These are phyloP conservation scores for Gastrophysa polygoni DNA, from an alignment of 2,888 invertebrate species.

Conservation along the genomic window DNA sequence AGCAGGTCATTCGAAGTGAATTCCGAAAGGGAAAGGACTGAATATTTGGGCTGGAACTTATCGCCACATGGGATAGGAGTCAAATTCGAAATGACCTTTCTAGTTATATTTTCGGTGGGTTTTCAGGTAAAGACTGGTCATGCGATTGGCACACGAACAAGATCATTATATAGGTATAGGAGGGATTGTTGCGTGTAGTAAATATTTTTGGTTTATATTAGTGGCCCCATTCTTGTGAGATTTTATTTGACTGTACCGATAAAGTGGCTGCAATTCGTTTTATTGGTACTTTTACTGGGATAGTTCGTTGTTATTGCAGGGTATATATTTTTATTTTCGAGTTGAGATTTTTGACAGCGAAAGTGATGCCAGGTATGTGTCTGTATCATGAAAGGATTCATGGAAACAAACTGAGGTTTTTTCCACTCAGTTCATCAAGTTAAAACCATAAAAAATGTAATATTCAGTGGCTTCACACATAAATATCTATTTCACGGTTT, in stretches of 20 bases:
- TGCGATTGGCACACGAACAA: slow-evolving; percentile 11
- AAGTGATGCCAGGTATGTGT: not conserved
- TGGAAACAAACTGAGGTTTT: too few relatives aligned
- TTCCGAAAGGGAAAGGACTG: slow-evolving; percentile 21
- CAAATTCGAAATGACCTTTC: not conserved
- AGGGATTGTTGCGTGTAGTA: not conserved
- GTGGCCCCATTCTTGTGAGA: slow-evolving; percentile 1
- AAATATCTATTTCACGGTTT: too few relatives aligned
- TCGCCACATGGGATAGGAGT: not conserved
- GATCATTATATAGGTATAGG: slow-evolving; percentile 2
- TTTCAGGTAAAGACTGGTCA: slow-evolving; percentile 10
- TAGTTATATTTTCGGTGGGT: not conserved
- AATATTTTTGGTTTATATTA: slow-evolving; percentile 16
- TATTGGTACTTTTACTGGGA: not conserved
- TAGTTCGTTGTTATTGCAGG: not conserved
- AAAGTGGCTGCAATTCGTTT: not conserved
- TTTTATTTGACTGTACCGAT: slow-evolving; percentile 12
- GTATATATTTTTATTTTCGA: not conserved
- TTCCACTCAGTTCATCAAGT: too few relatives aligned
- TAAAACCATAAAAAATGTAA: too few relatives aligned
- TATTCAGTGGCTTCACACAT: too few relatives aligned
- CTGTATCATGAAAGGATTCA: too few relatives aligned
- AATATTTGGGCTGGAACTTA: not conserved
- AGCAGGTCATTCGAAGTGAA: slow-evolving; percentile 13
- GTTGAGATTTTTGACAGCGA: slow-evolving; percentile 1